Base-by-base conservation (phyloP, 2,113 vertebrate species). In the Eudyptes chrysolophus region DNA sequence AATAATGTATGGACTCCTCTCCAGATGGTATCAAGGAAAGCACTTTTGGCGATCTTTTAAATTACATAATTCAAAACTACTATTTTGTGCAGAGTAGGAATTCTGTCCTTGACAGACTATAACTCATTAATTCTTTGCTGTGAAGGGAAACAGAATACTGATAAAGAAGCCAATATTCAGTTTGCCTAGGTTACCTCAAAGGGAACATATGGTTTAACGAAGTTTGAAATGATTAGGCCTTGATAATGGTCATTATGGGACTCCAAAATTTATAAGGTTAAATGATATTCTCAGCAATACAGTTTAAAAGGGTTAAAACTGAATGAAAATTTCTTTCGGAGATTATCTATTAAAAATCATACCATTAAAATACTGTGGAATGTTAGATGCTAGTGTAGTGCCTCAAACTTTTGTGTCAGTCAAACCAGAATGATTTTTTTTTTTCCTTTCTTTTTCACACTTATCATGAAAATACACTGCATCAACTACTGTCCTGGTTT, bases 181-280 rank as follows among this genome's bases (percentile, higher is more conserved):
- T 91, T 96, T 89, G 22, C 22, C 27, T 68, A 71, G 21, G 38
- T 94, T 91, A 75, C 68, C 68, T 94, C 49, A 83, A 92, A 93
- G 21, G 54, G 9, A 93, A 78, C 8, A 44, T 38, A 75, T 2
- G 2, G 3, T 88, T 90, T 97, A 85, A 92, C 44, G 30, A 93
- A 34, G 18, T 93, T 86, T 89, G 16, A 76, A 83, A 72, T 32
- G 0, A 26, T 44, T 88, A 8, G 15, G 3, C 11, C 19, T 64
- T 58, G 19, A 16, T 52, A 75, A 94, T 42, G 3, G 7, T 46
- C 64, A 18, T 48, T 75, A 60, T 32, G 14, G 2, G 2, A 85
- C 49, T 48, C 34, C 27, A 86, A 38, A 26, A 84, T 88, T 74
- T 77, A 25, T 46, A 81, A 79, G 16, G 2, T 58, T 92, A 84